Base-by-base conservation (phyloP, 2,113 vertebrate species). In the Pholis gunnellus region DNA sequence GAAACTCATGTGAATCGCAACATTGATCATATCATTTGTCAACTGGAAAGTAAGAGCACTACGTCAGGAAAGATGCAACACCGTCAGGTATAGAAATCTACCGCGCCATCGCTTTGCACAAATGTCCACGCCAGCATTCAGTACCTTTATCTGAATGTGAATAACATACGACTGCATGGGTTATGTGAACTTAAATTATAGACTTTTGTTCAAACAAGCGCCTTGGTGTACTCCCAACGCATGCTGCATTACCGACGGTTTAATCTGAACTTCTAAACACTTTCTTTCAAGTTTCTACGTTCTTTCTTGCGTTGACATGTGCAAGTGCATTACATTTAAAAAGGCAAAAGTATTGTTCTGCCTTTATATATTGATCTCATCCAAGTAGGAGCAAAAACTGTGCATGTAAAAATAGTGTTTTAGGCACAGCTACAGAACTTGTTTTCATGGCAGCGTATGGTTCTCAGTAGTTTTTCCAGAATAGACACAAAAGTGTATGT, bases 351-450 rank as follows among this genome's bases (percentile, higher is more conserved):
- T 4, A 38, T 60, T 46, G 22, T 72, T 74, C 36, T 29, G 54
- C 10, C 68, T 69, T 48, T 9, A 11, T 5, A 34, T 52, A 57
- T 38, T 65, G 48, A 34, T 72, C 22, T 38, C 5, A 0, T 75
- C 44, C 56, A 72, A 76, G 36, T 59, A 60, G 14, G 14, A 71
- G 29, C n/a, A 75, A 46, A 78, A 70, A 61, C 50, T 66, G 44
- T 3, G 82, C 57, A 65, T 82, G 40, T 83, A 80, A 70, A 85
- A 83, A 77, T n/a, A 8, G 60, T 63, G 50, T 81, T 89, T 89
- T 61, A 89, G 87, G 87, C 89, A 92, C 83, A 88, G 67, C 52
- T 89, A 22, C 52, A 52, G n/a, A 56, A 46, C 14, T 20, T 48
- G 34, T 59, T 78, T 70, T 27, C 27, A 69, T 75, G 88, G 84